These are phyloP conservation scores for Australoheros scitulus DNA, from an alignment of 2,113 vertebrate species.

Conservation along the genomic window DNA sequence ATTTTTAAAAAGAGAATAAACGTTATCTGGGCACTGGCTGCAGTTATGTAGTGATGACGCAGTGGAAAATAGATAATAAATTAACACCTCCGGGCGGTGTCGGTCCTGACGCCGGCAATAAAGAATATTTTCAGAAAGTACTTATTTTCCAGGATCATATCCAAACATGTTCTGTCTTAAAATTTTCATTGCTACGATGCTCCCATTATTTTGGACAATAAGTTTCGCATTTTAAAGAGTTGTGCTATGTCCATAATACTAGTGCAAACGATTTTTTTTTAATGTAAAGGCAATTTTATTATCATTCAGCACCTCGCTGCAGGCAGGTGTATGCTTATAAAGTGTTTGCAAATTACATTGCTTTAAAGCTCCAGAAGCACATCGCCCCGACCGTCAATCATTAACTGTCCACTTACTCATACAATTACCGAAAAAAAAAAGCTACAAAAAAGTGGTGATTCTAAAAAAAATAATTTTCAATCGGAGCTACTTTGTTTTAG, in stretches of 20 bases:
- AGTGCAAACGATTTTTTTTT: not conserved
- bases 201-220: not conserved
- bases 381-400: slow-evolving; percentile 13
- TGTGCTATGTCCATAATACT: not conserved
- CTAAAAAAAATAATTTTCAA: not conserved
- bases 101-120: not conserved
- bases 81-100: not conserved
- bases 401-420: slow-evolving; percentile 28
- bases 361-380: not conserved
- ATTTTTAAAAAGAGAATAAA: slow-evolving; percentile 17
- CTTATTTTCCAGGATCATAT: not conserved
- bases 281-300: not conserved
- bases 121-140: not conserved
- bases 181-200: not conserved
- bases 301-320: not conserved
- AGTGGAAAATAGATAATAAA: not conserved
- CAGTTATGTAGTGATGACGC: not conserved
- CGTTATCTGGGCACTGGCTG: not conserved
- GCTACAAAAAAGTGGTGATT: not conserved
- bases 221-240: not conserved
- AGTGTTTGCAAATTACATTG: not conserved
- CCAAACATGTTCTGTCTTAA: not conserved
- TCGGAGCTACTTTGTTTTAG: slow-evolving; percentile 39
- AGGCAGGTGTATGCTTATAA: not conserved
- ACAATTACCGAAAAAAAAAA: not conserved